Evolutionary conservation across 2,113 vertebrate genomes (phyloP), one percentile per base, ranked within the genome.

Genomic region (Pteropus alecto): DNA sequence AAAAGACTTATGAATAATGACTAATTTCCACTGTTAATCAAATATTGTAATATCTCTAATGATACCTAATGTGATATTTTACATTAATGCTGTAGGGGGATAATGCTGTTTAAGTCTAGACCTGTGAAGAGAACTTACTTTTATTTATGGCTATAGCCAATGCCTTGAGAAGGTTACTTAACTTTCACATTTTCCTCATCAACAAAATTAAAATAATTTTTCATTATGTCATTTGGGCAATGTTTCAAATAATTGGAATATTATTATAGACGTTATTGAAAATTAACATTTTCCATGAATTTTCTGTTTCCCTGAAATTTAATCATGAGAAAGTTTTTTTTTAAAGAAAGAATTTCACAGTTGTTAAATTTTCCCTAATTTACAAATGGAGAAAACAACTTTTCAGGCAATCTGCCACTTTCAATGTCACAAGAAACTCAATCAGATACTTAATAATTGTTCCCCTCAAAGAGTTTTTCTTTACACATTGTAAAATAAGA

Each of bases 151-250:
- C 30, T 56, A 24, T 71, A 90, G 54, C 28, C 48, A 83, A 14
- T 63, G 30, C 26, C 56, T 91, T 70, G 21, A 90, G 38, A 91
- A 91, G 35, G 2, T 51, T 51, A 90, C 43, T 54, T 46, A 90
- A 56, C 0, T 48, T 38, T 90, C 35, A 33, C 28, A 15, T 76
- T 93, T 93, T 81, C 71, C 48, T 77, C 22, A 58, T 38, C 15
- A 70, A 79, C 35, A 78, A 92, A 84, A 87, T 93, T 58, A 87
- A 95, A 70, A 48, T 38, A 87, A 70, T 46, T 76, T 30, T 87
- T 86, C 8, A 46, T 82, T 82, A 77, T 81, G 41, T 33, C 38
- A 90, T 76, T 92, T 83, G 8, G 35, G 14, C n/a, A 76, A 60
- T 61, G 18, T 74, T 90, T 89, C 81, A 51, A 63, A 58, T 48